Conservation (phyloP, 2,113 vertebrate species). For the Arenaria interpres region DNA sequence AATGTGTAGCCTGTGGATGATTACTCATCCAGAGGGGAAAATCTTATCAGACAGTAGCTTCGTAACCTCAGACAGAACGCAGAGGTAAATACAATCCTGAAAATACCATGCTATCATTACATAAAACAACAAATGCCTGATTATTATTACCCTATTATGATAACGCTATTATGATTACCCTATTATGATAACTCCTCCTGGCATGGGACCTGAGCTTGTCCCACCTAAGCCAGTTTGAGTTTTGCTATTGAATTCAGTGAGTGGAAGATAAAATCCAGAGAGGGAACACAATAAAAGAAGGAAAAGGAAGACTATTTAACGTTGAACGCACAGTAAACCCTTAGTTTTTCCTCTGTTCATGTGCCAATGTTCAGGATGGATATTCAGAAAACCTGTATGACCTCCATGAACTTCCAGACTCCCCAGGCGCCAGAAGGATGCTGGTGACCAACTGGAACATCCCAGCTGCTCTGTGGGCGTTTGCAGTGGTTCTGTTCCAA, state of each 20-base stretch:
- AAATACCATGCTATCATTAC: neutral
- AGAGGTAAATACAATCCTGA: neutral
- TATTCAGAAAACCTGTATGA: neutral
- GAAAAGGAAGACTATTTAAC: neutral
- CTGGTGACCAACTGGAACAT: neutral
- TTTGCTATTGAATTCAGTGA: neutral
- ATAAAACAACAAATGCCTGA: neutral
- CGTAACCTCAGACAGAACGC: neutral
- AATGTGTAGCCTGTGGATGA: neutral
- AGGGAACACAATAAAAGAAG: neutral
- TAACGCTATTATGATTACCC: neutral
- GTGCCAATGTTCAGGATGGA: neutral
- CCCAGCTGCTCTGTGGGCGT: neutral
- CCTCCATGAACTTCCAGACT: neutral
- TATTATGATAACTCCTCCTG: neutral
- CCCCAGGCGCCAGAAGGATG: neutral
- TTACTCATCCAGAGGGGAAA: neutral
- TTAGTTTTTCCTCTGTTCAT: neutral
- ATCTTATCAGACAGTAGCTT: neutral
- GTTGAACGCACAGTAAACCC: neutral
- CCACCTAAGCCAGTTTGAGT: neutral
- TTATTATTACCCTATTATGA: neutral
- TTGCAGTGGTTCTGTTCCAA: conserved; percentile 1
- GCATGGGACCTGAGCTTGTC: neutral
- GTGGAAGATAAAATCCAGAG: neutral